phyloP scores from a whole-genome alignment of 2,113 vertebrate species.

The Apteryx mantelli region DNA sequence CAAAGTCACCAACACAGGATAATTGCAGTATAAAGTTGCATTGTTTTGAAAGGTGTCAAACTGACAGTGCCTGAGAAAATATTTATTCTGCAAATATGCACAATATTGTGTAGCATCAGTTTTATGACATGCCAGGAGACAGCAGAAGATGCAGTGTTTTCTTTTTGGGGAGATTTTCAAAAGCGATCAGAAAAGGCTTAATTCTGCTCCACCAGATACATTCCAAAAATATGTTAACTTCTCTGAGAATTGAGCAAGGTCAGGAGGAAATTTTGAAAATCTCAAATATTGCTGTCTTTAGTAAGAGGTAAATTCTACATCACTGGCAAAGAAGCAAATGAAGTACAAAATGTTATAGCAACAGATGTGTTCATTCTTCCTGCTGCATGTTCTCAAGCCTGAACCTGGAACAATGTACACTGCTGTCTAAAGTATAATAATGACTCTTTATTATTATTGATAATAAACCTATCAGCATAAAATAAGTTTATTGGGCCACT shows the following conservation, averaged over 20 bases:
- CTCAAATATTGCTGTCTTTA: not conserved
- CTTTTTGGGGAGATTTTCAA: not conserved
- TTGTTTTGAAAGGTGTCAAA: not conserved
- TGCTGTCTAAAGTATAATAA: not conserved
- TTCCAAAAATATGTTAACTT: not conserved
- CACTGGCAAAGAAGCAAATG: not conserved
- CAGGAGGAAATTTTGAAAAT: not conserved
- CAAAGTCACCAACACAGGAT: not conserved
- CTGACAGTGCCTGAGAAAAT: slow-evolving; percentile 24
- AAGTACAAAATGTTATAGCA: not conserved
- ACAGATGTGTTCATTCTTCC: not conserved
- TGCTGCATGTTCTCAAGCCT: not conserved
- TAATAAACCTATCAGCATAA: not conserved
- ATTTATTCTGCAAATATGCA: not conserved
- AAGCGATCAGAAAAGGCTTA: not conserved
- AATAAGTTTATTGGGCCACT: not conserved
- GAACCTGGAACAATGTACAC: not conserved
- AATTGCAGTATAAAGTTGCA: not conserved
- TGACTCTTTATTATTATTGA: not conserved
- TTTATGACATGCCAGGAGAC: not conserved
- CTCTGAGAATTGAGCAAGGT: not conserved
- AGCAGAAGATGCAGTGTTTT: not conserved
- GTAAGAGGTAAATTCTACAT: not conserved
- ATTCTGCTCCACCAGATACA: not conserved
- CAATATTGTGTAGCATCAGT: not conserved